A percentile compares a stretch with the other conserved stretches of the same genome.
Evolutionary conservation across 2,797 vertebrate genomes (phyloP).

Genomic region (Sylvilagus floridanus): DNA sequence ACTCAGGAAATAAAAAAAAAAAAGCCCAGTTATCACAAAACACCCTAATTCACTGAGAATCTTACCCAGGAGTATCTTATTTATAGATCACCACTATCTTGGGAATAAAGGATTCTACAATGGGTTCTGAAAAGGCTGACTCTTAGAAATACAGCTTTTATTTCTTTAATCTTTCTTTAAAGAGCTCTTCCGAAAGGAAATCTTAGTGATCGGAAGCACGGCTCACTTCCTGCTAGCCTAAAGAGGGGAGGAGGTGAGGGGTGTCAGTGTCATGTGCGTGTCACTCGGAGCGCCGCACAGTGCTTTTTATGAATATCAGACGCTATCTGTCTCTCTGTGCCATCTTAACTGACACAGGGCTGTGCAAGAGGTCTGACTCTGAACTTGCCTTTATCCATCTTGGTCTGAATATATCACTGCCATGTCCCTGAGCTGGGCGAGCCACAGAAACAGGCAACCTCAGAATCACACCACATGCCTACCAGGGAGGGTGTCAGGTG

Average conservation of each 20-base stretch:
- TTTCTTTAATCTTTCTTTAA: neutral
- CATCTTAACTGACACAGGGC: neutral
- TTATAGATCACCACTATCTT: conserved; percentile 58
- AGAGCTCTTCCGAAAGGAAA: conserved; percentile 66
- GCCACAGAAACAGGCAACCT: neutral
- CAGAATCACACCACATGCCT: neutral
- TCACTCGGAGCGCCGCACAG: conserved; percentile 51
- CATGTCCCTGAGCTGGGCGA: accelerated
- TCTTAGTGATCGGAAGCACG: conserved; percentile 62
- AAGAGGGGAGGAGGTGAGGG: neutral
- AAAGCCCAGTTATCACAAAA: neutral
- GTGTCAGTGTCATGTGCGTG: neutral
- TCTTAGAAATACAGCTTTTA: conserved; percentile 76
- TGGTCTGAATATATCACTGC: conserved; percentile 47
- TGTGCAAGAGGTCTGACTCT: neutral
- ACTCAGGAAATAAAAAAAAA: neutral
- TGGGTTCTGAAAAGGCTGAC: too few species aligned
- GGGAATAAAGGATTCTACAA: conserved; percentile 59
- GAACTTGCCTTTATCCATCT: neutral
- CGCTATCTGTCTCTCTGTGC: neutral
- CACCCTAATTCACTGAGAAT: neutral
- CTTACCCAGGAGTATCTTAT: neutral
- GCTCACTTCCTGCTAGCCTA: conserved; percentile 75
- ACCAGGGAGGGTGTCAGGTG: accelerated
- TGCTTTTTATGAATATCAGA: neutral